These are phyloP conservation scores for Lasioglossum oenotherae DNA, from an alignment of 2,888 invertebrate species.

Conservation along the genomic window DNA sequence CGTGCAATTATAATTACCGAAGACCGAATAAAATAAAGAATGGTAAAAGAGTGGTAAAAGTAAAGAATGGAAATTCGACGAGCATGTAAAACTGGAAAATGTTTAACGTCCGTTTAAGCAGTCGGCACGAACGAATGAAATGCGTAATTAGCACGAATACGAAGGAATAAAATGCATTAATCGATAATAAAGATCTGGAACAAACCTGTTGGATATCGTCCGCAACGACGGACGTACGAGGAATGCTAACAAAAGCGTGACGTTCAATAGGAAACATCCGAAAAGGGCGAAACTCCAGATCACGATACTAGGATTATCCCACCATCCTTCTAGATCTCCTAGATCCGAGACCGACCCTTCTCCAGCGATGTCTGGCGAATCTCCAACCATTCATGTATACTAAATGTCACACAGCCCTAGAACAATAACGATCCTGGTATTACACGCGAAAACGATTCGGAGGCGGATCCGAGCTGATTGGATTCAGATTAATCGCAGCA, in stretches of 20 bases:
- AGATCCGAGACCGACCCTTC: slow-evolving; percentile 79
- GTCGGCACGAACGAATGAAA: too few relatives aligned
- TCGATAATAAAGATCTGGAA: not conserved
- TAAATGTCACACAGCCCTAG: slow-evolving; percentile 74
- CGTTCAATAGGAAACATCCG: slow-evolving; percentile 90
- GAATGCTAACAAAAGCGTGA: slow-evolving; percentile 90
- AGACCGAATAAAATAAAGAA: not conserved
- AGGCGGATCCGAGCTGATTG: not conserved
- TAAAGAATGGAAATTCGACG: too few relatives aligned
- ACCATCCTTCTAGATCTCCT: slow-evolving; percentile 81
- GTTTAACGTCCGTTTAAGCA: too few relatives aligned
- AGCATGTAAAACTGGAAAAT: too few relatives aligned
- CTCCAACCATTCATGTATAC: slow-evolving; percentile 84
- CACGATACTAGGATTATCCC: slow-evolving; percentile 77
- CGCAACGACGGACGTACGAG: slow-evolving; percentile 90
- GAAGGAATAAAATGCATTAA: not conserved
- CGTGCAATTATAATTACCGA: not conserved
- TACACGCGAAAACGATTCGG: not conserved
- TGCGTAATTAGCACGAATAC: not conserved
- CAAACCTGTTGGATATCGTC: slow-evolving; percentile 92
- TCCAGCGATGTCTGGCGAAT: slow-evolving; percentile 80
- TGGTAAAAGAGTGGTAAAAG: too few relatives aligned
- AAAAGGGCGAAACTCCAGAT: slow-evolving; percentile 85
- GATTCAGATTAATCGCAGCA: not conserved
- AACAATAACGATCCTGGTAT: slow-evolving; percentile 41